Base-by-base conservation (phyloP, 2,797 vertebrate species). In the Manis javanica region DNA sequence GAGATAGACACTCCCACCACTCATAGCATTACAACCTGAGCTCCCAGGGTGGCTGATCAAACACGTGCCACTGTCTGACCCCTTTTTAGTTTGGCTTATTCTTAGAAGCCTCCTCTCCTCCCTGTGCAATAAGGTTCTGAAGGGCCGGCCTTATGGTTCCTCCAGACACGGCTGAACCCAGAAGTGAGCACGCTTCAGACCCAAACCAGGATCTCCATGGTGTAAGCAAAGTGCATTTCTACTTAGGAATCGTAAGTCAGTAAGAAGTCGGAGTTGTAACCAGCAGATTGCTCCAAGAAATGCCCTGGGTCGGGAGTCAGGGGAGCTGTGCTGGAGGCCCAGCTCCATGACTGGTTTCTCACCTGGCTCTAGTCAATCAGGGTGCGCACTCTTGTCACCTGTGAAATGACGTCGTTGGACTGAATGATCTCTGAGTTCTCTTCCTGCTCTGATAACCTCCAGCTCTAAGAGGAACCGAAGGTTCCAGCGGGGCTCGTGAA, bases 1-100 rank as follows among this genome's bases (percentile, higher is more conserved):
- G 23, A 3, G 10, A 37, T 10, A 5, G 42, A 66, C 18, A 0
- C 3, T 23, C 18, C 16, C 34, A 26, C 15, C 0, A 34, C 0
- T 4, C 46, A 11, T 0, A 4, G 63, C 4, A 1, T 57, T 37
- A 24, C 2, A 59, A 26, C 3, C 2, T 2, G 5, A 23, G 53
- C 8, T 15, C 39, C 51, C 42, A 0, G 0, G 0, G 12, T 14
- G 13, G 34, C 3, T 46, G 69, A 24, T 4, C 46, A 11, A 31
- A 23, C 26, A 10, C 2, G 19, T 7, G 19, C 15, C 23, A 3
- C 26, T 46, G 46, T 46, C 46, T 18, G 2, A 11, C 23, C 21
- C 57, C 51, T 11, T 37, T 10, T 51, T 21, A n/a, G 66, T 83
- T 15, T 10, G n/a, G 75, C n/a, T 57, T 29, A 31, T 26, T 72